These are phyloP conservation scores for Eurypyga helias DNA, from an alignment of 2,113 vertebrate genomes.

Conservation along the genomic window DNA sequence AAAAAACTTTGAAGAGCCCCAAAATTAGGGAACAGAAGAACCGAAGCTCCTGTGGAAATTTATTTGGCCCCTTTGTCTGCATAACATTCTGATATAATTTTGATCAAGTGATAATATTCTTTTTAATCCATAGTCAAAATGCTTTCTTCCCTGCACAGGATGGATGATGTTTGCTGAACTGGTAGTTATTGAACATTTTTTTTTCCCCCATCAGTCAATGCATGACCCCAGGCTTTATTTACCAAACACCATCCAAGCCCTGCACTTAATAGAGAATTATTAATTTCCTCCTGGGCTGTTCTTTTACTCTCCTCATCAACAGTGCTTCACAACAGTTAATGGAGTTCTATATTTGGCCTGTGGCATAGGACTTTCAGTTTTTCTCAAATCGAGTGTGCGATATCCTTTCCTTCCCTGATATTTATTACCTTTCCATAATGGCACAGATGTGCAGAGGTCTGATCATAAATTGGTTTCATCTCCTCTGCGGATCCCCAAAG, in stretches of 20 bases:
- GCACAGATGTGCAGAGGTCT: constrained; percentile 67
- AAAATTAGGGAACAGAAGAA: neutral
- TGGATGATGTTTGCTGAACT: constrained; percentile 30
- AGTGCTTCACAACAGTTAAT: constrained; percentile 58
- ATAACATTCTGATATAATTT: neutral
- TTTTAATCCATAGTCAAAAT: neutral
- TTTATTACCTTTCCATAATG: constrained; percentile 67
- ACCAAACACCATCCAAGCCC: constrained; percentile 61
- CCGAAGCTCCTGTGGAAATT: neutral
- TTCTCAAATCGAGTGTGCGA: constrained; percentile 37
- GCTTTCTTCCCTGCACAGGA: neutral
- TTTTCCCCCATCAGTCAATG: constrained; percentile 52
- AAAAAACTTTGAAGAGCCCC: neutral
- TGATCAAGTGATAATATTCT: neutral
- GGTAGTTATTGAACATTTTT: constrained; percentile 61
- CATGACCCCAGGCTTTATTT: constrained; percentile 68
- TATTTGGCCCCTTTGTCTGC: neutral
- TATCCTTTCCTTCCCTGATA: constrained; percentile 53
- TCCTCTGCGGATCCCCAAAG: neutral
- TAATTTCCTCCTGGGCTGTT: constrained; percentile 70
- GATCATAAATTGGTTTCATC: constrained; percentile 61
- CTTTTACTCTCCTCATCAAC: constrained; percentile 58
- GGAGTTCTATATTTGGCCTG: constrained; percentile 72
- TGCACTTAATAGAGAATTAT: constrained; percentile 72
- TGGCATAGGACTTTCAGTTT: constrained; percentile 52